phyloP scores from a whole-genome alignment of 2,113 vertebrate species.

The Microcebus jonahi region DNA sequence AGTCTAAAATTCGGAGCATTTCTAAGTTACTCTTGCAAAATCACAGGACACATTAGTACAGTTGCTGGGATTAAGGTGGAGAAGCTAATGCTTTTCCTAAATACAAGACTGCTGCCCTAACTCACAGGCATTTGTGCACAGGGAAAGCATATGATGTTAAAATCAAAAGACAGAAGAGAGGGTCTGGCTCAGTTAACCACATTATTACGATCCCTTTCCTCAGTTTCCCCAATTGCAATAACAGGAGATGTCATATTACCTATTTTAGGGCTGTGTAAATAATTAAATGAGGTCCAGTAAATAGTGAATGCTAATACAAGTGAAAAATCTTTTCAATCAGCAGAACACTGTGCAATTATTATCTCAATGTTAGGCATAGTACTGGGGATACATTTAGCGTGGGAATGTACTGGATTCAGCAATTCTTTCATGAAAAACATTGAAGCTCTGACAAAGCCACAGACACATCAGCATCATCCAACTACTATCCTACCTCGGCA shows the following conservation, averaged over 20 bases:
- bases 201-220: neutral
- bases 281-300: neutral
- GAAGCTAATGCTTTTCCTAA: neutral
- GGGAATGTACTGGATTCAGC: neutral
- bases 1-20: neutral
- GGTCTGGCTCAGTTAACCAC: neutral
- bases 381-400: neutral
- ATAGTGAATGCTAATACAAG: neutral
- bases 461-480: neutral
- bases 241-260: neutral
- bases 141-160: neutral
- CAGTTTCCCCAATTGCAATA: neutral
- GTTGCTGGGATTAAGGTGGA: neutral
- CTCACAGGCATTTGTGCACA: neutral
- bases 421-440: neutral
- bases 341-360: neutral
- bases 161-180: neutral
- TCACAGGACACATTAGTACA: neutral
- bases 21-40: neutral
- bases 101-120: neutral
- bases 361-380: no score
- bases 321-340: neutral
- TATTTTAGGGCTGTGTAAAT: neutral
- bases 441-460: neutral
- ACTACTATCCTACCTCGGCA: neutral